These are phyloP conservation scores for Bunonema sp. DNA, from an alignment of 2,888 invertebrate species.

Conservation along the genomic window DNA sequence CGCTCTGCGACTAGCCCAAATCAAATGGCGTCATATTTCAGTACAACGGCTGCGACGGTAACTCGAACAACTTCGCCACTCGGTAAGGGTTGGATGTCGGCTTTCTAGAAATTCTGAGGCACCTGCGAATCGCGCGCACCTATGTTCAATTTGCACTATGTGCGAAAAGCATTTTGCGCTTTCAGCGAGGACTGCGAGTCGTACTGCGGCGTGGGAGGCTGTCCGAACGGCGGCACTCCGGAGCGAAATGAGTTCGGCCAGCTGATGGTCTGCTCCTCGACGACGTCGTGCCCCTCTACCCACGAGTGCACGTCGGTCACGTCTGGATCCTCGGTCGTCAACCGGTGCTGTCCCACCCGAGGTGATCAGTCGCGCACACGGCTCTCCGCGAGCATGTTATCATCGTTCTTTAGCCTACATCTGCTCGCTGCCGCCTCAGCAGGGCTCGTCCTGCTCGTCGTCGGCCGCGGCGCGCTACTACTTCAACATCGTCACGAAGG, in stretches of 20 bases:
- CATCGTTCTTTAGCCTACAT: constrained; percentile 20
- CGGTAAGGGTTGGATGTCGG: no score
- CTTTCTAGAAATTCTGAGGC: no score
- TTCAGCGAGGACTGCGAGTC: background rate
- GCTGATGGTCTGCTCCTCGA: constrained; percentile 32
- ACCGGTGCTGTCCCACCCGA: constrained; percentile 29
- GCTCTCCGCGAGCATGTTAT: background rate
- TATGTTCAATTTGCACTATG: no score
- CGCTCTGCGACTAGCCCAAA: no score
- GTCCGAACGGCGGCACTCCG: constrained; percentile 39
- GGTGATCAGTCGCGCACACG: constrained; percentile 3
- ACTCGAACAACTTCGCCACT: constrained; percentile 40
- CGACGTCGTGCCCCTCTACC: constrained; percentile 23
- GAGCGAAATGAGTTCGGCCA: constrained; percentile 38
- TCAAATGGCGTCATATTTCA: constrained; percentile 24
- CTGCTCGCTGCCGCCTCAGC: constrained; percentile 40
- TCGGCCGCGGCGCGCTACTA: constrained; percentile 35
- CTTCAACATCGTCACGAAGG: constrained; percentile 23
- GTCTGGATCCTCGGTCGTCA: constrained; percentile 30
- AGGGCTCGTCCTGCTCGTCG: constrained; percentile 34
- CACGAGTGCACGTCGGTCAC: constrained; percentile 40
- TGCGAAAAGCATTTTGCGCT: background rate
- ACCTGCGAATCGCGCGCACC: no score
- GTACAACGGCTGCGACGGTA: constrained; percentile 42
- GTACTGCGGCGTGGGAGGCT: constrained; percentile 21